phyloP scores from a whole-genome alignment of 2,113 vertebrate genomes.

The Campylomormyrus numenius region DNA sequence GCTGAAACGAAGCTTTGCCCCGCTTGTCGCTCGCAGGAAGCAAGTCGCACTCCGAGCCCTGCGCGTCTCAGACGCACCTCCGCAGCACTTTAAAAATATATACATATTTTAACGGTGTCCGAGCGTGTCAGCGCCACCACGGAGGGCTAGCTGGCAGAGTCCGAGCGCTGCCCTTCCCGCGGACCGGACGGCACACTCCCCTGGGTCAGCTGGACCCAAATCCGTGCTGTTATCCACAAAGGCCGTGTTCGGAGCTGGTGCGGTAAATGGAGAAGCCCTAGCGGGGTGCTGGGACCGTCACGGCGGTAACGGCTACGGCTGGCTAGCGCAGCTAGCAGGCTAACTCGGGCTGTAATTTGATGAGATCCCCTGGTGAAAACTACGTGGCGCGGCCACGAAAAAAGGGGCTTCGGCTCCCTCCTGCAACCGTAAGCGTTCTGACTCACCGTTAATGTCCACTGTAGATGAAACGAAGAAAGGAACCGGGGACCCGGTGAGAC shows the following conservation, averaged over 20 bases:
- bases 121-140: neutral
- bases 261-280: too few species aligned
- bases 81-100: neutral
- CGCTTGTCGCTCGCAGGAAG: neutral
- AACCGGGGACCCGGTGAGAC: conserved; percentile 57
- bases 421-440: conserved; percentile 20
- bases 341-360: conserved; percentile 14
- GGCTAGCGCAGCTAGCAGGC: neutral
- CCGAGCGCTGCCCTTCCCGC: neutral
- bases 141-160: neutral
- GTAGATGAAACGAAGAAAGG: conserved; percentile 52
- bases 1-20: neutral
- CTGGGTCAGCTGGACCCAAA: neutral
- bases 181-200: neutral
- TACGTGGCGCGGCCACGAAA: conserved; percentile 18
- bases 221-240: neutral
- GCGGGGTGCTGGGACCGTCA: neutral
- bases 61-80: too few species aligned
- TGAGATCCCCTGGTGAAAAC: conserved; percentile 13
- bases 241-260: neutral
- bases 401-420: neutral
- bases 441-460: conserved; percentile 89
- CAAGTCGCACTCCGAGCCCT: neutral
- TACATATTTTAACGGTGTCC: neutral
- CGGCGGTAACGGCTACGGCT: neutral